A percentile compares a stretch with the other conserved stretches of the same genome.
Conservation (phyloP, 2,113 vertebrate species). For the Sterrhoptilus dennistouni region DNA sequence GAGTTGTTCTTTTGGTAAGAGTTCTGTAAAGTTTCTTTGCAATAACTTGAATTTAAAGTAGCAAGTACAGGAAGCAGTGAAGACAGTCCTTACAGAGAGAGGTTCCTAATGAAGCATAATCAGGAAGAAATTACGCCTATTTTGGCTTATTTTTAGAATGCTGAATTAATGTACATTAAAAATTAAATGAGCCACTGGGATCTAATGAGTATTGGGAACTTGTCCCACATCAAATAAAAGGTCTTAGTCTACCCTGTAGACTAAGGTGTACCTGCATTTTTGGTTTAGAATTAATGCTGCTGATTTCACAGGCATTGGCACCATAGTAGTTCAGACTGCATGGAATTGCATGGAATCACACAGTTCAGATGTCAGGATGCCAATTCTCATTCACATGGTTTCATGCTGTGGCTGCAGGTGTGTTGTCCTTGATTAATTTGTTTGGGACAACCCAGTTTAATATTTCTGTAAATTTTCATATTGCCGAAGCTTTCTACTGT, state of each 20-base stretch:
- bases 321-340: accelerated
- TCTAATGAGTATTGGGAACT: background rate
- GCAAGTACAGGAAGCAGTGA: background rate
- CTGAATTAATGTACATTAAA: background rate
- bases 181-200: background rate
- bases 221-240: background rate
- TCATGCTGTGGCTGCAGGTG: background rate
- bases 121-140: background rate
- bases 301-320: background rate
- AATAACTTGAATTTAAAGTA: background rate
- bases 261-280: background rate
- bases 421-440: background rate
- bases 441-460: background rate
- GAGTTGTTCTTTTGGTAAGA: background rate
- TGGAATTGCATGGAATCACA: background rate
- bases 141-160: background rate
- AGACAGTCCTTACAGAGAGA: background rate
- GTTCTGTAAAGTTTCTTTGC: background rate
- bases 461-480: background rate
- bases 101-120: background rate
- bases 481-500: background rate
- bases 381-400: background rate
- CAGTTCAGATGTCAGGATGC: background rate
- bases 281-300: background rate
- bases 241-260: background rate